Evolutionary conservation across 1,140 invertebrate species (phyloP).

Genomic region (Orchestia grillus): DNA sequence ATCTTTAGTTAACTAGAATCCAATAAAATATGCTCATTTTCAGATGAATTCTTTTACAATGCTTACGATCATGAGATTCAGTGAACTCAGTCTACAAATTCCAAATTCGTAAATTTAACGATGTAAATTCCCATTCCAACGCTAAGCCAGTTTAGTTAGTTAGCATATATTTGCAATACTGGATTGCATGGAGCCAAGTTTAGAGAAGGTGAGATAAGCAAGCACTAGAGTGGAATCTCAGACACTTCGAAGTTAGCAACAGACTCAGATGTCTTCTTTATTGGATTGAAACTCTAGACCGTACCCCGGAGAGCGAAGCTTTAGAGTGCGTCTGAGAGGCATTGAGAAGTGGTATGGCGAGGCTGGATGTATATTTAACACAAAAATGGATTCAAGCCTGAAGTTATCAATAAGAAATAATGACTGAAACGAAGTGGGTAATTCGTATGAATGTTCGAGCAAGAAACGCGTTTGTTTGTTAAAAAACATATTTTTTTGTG

Average conservation of each 20-base stretch:
- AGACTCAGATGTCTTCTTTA: not conserved
- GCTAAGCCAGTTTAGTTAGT: not conserved
- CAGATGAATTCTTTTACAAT: not conserved
- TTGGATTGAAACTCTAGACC: not conserved
- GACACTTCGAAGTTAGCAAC: not conserved
- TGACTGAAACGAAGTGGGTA: not conserved
- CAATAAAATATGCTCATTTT: not conserved
- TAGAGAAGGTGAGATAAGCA: not conserved
- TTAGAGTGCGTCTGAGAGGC: not conserved
- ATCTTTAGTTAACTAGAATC: not conserved
- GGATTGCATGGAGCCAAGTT: not conserved
- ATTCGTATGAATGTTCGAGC: no score
- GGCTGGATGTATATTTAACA: no score
- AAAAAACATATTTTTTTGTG: no score
- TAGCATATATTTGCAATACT: not conserved
- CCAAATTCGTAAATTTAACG: not conserved
- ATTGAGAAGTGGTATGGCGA: no score
- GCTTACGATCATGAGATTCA: not conserved
- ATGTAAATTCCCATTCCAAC: not conserved
- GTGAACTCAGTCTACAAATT: not conserved
- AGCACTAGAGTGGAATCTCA: not conserved
- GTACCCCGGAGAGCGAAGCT: not conserved
- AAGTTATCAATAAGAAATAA: not conserved
- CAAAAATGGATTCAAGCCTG: not conserved
- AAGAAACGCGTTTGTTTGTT: no score